These are phyloP conservation scores for Hippopotamus amphibius DNA, from an alignment of 2,113 vertebrate species.

Conservation along the genomic window DNA sequence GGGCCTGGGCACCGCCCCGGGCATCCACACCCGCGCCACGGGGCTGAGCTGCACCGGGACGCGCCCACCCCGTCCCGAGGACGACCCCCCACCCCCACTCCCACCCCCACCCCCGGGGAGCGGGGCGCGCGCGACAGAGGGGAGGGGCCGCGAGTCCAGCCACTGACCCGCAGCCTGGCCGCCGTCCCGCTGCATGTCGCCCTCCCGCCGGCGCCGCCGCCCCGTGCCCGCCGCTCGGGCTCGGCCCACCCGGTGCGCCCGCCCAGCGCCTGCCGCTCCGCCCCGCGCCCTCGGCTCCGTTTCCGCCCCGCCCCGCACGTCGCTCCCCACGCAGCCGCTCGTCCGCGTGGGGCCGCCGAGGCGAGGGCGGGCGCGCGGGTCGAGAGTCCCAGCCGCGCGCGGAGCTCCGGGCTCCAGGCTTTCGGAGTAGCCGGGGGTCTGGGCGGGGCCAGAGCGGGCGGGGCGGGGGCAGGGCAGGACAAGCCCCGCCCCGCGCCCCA, in stretches of 20 bases:
- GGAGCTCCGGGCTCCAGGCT: rapidly evolving
- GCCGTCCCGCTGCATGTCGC: neutral
- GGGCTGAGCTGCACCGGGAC: neutral
- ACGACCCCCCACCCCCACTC: too few species aligned
- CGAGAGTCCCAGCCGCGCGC: neutral
- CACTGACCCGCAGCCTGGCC: conserved; percentile 43
- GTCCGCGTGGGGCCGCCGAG: neutral
- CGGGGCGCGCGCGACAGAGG: neutral
- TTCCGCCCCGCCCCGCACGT: neutral
- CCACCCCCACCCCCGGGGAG: neutral
- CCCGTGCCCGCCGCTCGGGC: neutral
- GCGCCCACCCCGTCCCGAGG: neutral
- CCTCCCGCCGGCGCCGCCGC: neutral
- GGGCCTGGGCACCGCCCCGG: neutral
- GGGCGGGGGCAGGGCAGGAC: neutral
- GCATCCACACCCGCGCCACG: neutral
- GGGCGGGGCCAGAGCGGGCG: neutral
- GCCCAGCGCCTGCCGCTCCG: neutral
- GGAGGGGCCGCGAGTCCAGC: neutral
- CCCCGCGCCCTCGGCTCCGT: neutral
- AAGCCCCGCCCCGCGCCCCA: neutral
- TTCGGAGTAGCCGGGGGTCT: neutral
- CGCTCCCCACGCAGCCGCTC: neutral
- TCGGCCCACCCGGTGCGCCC: neutral
- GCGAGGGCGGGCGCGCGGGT: neutral